Percentiles rank a stretch among this genome's conserved stretches.
These are phyloP conservation scores for Drosophila watanabei DNA, from an alignment of 1,140 invertebrate species.

Conservation along the genomic window DNA sequence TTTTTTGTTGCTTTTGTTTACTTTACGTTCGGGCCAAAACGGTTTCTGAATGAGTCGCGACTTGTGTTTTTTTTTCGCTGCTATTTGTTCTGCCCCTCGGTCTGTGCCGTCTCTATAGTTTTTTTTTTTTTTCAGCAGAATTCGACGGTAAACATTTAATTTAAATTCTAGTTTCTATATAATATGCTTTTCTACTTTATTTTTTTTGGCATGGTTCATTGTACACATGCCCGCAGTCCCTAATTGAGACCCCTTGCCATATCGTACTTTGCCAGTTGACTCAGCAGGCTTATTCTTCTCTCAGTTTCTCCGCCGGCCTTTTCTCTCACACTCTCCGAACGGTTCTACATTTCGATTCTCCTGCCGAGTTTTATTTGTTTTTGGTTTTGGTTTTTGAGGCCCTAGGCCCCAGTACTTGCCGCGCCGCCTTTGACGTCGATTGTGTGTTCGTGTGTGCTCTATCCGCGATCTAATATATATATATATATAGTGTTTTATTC, in stretches of 20 bases:
- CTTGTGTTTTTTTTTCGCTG: constrained; percentile 63
- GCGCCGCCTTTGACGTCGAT: constrained; percentile 63
- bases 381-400: too few species aligned
- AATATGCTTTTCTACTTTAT: constrained; percentile 12
- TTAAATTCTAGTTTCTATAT: constrained; percentile 71
- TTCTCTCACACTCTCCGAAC: constrained; percentile 27
- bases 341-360: constrained; percentile 25
- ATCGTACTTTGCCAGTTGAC: constrained; percentile 44
- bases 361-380: constrained; percentile 46
- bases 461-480: constrained; percentile 26
- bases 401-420: constrained; percentile 64
- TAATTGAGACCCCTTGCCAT: constrained; percentile 39
- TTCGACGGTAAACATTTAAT: constrained; percentile 58
- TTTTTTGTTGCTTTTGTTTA: constrained; percentile 48
- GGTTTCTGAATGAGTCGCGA: constrained; percentile 50
- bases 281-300: constrained; percentile 38
- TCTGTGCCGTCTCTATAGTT: constrained; percentile 1
- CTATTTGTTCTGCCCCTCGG: constrained; percentile 25
- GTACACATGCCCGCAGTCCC: constrained; percentile 61
- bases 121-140: constrained; percentile 67
- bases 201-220: constrained; percentile 79
- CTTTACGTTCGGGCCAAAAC: constrained; percentile 42
- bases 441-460: constrained; percentile 55
- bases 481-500: constrained; percentile 20
- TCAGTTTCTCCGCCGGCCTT: constrained; percentile 4